Evolutionary conservation across 2,888 invertebrate species (phyloP), one percentile per base, ranked within the genome.

Genomic region (Harpalus rubripes): DNA sequence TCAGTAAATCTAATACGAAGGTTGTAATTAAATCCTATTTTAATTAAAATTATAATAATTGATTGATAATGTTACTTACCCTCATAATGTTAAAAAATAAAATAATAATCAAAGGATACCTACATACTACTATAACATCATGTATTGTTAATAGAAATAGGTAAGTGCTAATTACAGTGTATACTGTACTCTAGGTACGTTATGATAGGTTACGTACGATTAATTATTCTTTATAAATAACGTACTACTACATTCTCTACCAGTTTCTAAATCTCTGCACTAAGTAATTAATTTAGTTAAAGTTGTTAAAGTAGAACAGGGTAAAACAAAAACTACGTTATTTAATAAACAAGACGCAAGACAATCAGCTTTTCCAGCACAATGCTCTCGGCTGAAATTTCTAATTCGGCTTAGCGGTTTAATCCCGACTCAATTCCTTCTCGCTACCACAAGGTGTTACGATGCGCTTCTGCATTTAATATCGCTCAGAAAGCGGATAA

Each of bases 381-480:
- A 74, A 44, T 18, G 72, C 72, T 18, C 18, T 6, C 18, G 41
- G 10, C 44, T 44, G 15, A 44, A 74, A 44, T 44, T 74, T 18
- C 41, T 74, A 74, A 41, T 74, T 44, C 41, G 41, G 44, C 44
- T 44, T 44, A 44, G n/a, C 16, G 41, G 5, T n/a, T 68, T 68
- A 68, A 68, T 68, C 68, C 32, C 39, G 26, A 39, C 32, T 68
- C 7, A 68, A 68, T 32, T 12, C 15, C 32, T 32, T 39, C 26
- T 68, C 68, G 68, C 32, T 26, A 22, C 63, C 7, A 22, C 63
- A 1, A 26, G 26, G n/a, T 12, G 22, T n/a, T 68, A 39, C 32
- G 68, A 68, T 68, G 68, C 68, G 68, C 41, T 74, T 74, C 44
- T 74, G 72, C 44, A 74, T 74, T 74, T 74, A 74, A 74, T 74